These are phyloP conservation scores for Phrynosoma platyrhinos DNA, from an alignment of 2,113 vertebrate genomes.

Conservation along the genomic window DNA sequence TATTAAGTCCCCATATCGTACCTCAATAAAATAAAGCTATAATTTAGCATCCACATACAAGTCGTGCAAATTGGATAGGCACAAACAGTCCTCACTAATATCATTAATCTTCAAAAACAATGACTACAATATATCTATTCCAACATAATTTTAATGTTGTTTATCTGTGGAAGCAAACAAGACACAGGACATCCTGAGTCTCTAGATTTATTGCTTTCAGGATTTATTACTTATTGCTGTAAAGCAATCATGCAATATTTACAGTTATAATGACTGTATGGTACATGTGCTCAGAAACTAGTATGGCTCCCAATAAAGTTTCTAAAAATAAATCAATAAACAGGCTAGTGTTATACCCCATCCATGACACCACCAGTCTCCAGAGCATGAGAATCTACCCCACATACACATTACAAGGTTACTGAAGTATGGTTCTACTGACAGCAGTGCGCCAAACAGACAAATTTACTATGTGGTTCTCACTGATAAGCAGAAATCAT, in stretches of 20 bases:
- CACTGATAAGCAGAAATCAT: neutral
- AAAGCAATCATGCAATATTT: conserved; percentile 16
- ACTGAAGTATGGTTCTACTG: neutral
- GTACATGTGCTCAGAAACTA: neutral
- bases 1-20: neutral
- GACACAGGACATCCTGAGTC: neutral
- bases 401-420: conserved; percentile 29
- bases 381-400: neutral
- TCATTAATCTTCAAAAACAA: neutral
- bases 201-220: neutral
- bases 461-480: conserved; percentile 18
- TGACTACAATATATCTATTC: neutral
- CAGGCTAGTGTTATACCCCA: neutral
- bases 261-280: conserved; percentile 13
- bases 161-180: neutral
- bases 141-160: neutral
- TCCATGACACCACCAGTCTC: neutral
- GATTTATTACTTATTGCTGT: conserved; percentile 26
- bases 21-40: neutral
- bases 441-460: conserved; percentile 1
- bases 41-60: neutral
- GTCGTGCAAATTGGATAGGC: neutral
- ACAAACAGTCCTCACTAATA: neutral
- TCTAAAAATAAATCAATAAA: conserved; percentile 56
- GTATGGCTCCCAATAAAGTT: conserved; percentile 21